A percentile compares a stretch with the other conserved stretches of the same genome.
Evolutionary conservation across 2,888 invertebrate species (phyloP).

Genomic region (Amphiduros pacificus): DNA sequence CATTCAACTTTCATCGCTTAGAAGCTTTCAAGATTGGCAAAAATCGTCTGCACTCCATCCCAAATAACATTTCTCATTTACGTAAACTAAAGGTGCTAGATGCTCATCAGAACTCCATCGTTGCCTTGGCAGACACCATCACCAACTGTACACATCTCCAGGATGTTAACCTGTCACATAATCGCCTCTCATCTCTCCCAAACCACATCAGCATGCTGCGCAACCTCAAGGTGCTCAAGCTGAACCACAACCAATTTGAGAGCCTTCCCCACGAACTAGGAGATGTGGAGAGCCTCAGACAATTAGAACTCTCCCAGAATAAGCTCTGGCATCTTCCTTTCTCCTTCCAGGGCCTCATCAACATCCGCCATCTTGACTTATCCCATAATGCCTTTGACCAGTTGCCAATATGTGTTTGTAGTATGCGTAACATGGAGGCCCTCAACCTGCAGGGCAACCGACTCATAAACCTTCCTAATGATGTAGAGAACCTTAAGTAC

Average conservation of each 20-base stretch:
- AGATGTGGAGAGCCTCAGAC: constrained; percentile 39
- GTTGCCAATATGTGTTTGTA: constrained; percentile 30
- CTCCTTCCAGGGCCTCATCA: constrained; percentile 39
- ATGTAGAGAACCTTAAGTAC: constrained; percentile 42
- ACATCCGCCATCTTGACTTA: constrained; percentile 40
- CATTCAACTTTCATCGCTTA: constrained; percentile 40
- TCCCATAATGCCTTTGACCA: constrained; percentile 52
- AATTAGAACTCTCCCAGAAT: constrained; percentile 50
- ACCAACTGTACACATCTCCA: constrained; percentile 42
- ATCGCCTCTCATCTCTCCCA: constrained; percentile 15
- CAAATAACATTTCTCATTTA: constrained; percentile 41
- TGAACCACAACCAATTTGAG: constrained; percentile 45
- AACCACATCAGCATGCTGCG: constrained; percentile 7
- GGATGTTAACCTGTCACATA: constrained; percentile 20
- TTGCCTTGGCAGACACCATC: constrained; percentile 47
- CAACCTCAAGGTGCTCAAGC: constrained; percentile 19
- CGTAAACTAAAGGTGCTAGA: constrained; percentile 42
- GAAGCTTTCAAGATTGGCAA: constrained; percentile 46
- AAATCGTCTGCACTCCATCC: constrained; percentile 44
- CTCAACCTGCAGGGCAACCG: constrained; percentile 37
- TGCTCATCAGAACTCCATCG: constrained; percentile 42
- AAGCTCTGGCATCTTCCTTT: constrained; percentile 52
- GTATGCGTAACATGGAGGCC: constrained; percentile 24
- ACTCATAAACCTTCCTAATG: constrained; percentile 43
- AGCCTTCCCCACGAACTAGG: constrained; percentile 49